A percentile compares a stretch with the other conserved stretches of the same genome.
phyloP scores from a whole-genome alignment of 2,113 vertebrate species.

The Phalacrocorax aristotelis region DNA sequence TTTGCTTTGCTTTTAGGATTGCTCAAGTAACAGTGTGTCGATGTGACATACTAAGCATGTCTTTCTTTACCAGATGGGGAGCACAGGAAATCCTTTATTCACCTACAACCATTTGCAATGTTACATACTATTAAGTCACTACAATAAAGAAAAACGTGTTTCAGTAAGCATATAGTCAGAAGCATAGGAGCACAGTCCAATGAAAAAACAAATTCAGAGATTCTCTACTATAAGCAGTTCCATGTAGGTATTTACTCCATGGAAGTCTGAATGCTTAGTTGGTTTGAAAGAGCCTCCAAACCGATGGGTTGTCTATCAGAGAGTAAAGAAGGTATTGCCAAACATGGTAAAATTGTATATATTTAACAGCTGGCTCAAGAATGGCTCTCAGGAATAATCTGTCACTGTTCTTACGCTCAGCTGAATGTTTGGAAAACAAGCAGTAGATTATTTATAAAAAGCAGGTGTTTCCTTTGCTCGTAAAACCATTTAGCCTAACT shows the following conservation, averaged over 20 bases:
- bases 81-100: not conserved
- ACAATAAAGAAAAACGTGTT: not conserved
- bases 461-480: slow-evolving; percentile 77
- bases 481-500: slow-evolving; percentile 72
- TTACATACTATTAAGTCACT: not conserved
- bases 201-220: not conserved
- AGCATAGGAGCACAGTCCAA: not conserved
- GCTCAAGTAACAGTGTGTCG: not conserved
- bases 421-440: slow-evolving; percentile 64
- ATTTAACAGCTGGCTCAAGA: slow-evolving; percentile 1
- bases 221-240: not conserved
- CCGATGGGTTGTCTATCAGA: not conserved
- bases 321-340: not conserved
- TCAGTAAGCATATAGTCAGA: not conserved
- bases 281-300: not conserved
- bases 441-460: slow-evolving; percentile 65
- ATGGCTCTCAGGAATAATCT: slow-evolving; percentile 19
- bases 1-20: not conserved
- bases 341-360: not conserved
- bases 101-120: not conserved
- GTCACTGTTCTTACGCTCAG: not conserved
- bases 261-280: not conserved
- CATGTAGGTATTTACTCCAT: not conserved
- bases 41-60: not conserved
- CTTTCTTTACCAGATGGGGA: not conserved